A percentile compares a stretch with the other conserved stretches of the same genome.
Evolutionary conservation across 2,113 vertebrate genomes (phyloP).

Genomic region (Tapirus terrestris): DNA sequence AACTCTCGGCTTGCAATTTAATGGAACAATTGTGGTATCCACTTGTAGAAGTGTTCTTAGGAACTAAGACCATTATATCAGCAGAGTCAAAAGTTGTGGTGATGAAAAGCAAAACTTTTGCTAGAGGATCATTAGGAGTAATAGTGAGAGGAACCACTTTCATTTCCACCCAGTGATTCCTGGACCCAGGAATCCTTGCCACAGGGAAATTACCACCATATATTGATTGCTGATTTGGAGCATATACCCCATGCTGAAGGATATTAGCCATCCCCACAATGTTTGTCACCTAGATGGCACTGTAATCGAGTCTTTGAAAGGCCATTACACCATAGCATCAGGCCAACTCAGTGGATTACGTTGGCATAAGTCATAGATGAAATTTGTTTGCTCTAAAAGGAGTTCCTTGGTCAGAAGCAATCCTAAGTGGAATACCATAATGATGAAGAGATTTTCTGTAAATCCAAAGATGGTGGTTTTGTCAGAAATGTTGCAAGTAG

Average conservation of each 20-base stretch:
- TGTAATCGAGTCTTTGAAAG: background rate
- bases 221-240: background rate
- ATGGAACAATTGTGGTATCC: background rate
- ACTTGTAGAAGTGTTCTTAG: background rate
- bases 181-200: background rate
- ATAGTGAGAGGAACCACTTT: background rate
- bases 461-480: background rate
- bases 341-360: background rate
- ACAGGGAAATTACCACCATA: background rate
- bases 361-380: background rate
- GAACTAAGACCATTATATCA: background rate
- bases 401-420: background rate
- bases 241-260: background rate
- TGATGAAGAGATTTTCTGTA: background rate
- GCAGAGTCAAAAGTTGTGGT: background rate
- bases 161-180: background rate
- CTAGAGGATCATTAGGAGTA: background rate
- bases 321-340: background rate
- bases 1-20: background rate
- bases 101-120: background rate
- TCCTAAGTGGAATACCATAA: background rate
- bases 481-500: background rate
- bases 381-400: background rate
- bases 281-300: background rate
- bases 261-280: background rate